These are phyloP conservation scores for Heliconius hermathena DNA, from an alignment of 1,140 invertebrate species.

Conservation along the genomic window DNA sequence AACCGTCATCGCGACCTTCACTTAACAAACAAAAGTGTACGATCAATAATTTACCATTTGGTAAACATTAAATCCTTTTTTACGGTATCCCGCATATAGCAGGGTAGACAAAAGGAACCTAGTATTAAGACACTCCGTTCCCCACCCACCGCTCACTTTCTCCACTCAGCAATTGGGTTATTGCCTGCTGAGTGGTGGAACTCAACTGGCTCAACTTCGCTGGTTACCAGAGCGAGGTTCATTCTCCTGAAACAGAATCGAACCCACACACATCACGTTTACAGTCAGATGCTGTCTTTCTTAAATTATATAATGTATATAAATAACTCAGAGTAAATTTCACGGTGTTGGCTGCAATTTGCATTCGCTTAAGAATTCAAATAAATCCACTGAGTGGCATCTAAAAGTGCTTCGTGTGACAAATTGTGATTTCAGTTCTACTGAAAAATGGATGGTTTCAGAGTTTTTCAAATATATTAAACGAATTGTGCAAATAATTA, in stretches of 20 bases:
- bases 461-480: not conserved
- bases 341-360: constrained; percentile 2
- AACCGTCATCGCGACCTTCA: not conserved
- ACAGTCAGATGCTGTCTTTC: not conserved
- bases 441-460: not conserved
- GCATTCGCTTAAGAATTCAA: constrained; percentile 6
- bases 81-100: not conserved
- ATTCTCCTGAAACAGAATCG: too few relatives aligned
- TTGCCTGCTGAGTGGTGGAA: not conserved
- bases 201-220: not conserved
- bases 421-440: not conserved
- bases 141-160: not conserved
- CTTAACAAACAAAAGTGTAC: not conserved
- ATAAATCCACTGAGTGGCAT: not conserved
- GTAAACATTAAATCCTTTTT: not conserved
- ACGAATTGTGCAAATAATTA: too few relatives aligned
- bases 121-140: not conserved
- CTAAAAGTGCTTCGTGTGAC: constrained; percentile 6
- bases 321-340: not conserved
- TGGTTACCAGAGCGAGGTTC: not conserved
- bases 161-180: not conserved
- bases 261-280: too few relatives aligned
- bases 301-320: not conserved
- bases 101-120: not conserved
- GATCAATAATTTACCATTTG: not conserved